Percentiles rank a stretch among this genome's conserved stretches.
Conservation (phyloP, 2,113 vertebrate genomes). For the Lepisosteus oculatus region DNA sequence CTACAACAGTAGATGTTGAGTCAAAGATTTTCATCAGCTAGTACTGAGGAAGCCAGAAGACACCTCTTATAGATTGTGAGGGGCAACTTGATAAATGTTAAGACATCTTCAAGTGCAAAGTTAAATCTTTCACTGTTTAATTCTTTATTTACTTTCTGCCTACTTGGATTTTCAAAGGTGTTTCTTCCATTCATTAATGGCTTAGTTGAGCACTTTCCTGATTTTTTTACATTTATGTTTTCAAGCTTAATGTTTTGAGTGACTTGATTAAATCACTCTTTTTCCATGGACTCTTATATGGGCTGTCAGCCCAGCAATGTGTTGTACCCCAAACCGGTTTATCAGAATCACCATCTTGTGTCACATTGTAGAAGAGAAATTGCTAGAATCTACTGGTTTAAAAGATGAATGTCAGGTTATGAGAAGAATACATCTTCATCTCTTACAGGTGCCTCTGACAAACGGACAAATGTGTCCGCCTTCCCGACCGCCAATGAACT, state of each 20-base stretch:
- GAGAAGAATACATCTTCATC: not conserved
- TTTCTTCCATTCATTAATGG: not conserved
- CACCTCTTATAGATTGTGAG: not conserved
- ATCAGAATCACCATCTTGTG: too few species aligned
- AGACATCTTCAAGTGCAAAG: not conserved
- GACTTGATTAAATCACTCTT: too few species aligned
- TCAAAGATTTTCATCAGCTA: not conserved
- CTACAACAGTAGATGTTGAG: not conserved
- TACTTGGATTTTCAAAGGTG: not conserved
- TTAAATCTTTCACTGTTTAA: not conserved
- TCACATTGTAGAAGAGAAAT: too few species aligned
- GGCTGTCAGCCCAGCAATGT: too few species aligned
- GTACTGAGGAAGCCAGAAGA: not conserved
- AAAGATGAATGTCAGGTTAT: not conserved
- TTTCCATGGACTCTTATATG: too few species aligned
- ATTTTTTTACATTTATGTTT: too few species aligned
- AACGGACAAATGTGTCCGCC: slow-evolving; percentile 88
- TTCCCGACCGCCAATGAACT: slow-evolving; percentile 76
- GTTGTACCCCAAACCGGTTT: too few species aligned
- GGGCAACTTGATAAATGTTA: not conserved
- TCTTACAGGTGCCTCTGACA: slow-evolving; percentile 84
- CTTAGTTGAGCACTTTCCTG: not conserved
- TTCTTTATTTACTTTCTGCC: not conserved
- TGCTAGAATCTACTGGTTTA: too few species aligned
- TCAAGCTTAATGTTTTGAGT: too few species aligned